A percentile compares a stretch with the other conserved stretches of the same genome.
These are phyloP conservation scores for Leptarthrus brevirostris DNA, from an alignment of 2,888 invertebrate genomes.

Conservation along the genomic window DNA sequence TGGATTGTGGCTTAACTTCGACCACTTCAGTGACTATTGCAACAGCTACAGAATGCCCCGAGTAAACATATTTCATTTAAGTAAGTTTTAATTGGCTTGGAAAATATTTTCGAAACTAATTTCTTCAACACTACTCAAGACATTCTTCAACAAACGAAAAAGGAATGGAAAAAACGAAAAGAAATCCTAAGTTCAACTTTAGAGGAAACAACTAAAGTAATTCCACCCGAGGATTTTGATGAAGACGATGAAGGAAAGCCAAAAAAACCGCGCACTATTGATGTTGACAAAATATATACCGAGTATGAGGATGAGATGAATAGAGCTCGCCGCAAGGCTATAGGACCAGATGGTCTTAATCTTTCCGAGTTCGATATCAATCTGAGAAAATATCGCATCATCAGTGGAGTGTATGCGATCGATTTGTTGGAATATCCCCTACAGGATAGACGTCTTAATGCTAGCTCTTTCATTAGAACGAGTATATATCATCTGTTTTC, in stretches of 20 bases:
- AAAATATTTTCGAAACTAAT: too few relatives aligned
- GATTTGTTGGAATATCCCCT: slow-evolving; percentile 82
- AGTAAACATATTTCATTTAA: slow-evolving; percentile 58
- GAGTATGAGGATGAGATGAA: slow-evolving; percentile 66
- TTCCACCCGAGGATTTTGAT: slow-evolving; percentile 56
- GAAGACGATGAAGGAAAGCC: slow-evolving; percentile 61
- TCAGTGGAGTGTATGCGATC: slow-evolving; percentile 81
- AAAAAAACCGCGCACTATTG: slow-evolving; percentile 59
- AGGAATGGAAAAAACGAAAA: slow-evolving; percentile 66
- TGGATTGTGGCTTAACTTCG: slow-evolving; percentile 69
- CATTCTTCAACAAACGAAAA: slow-evolving; percentile 63
- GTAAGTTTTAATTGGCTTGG: too few relatives aligned
- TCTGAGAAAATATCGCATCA: slow-evolving; percentile 78
- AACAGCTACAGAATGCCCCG: slow-evolving; percentile 61
- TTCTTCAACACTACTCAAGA: too few relatives aligned
- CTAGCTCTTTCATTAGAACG: slow-evolving; percentile 64
- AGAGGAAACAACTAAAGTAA: slow-evolving; percentile 62
- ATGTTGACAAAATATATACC: slow-evolving; percentile 65
- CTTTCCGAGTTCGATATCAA: slow-evolving; percentile 75
- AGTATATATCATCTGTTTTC: slow-evolving; percentile 56
- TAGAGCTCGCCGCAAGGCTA: slow-evolving; percentile 61
- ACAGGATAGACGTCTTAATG: slow-evolving; percentile 69
- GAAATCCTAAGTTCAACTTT: slow-evolving; percentile 65
- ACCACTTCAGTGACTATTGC: slow-evolving; percentile 70
- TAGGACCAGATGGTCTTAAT: slow-evolving; percentile 63